These are phyloP conservation scores for Acanthornis magna DNA, from an alignment of 2,797 vertebrate species.

Conservation along the genomic window DNA sequence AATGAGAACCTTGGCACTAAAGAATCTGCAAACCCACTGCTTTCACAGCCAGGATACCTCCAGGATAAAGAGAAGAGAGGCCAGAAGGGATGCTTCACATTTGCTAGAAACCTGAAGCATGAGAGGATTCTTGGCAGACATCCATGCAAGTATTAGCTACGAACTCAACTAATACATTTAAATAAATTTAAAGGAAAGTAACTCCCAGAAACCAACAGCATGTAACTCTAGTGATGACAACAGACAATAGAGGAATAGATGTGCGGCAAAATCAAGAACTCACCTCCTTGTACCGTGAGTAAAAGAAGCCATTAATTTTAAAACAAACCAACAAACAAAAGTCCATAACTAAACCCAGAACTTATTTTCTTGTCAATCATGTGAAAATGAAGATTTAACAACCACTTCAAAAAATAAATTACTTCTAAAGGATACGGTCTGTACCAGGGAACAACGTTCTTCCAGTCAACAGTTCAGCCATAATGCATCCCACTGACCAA, in stretches of 20 bases:
- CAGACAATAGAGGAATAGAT: background rate
- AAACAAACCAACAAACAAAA: background rate
- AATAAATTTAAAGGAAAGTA: background rate
- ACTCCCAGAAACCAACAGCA: background rate
- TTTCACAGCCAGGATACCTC: background rate
- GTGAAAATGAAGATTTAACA: background rate
- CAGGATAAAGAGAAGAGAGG: background rate
- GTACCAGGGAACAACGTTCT: constrained; percentile 96
- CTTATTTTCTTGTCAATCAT: background rate
- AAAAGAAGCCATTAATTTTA: background rate
- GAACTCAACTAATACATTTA: background rate
- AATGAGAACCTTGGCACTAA: background rate
- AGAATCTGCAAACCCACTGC: background rate
- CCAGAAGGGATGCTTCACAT: background rate
- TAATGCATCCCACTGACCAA: constrained; percentile 99
- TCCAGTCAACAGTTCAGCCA: constrained; percentile 97
- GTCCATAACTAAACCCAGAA: background rate
- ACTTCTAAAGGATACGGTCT: constrained; percentile 94
- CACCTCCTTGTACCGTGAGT: background rate
- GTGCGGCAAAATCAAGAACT: background rate
- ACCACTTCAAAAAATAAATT: background rate
- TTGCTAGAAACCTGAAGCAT: background rate
- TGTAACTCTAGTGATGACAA: background rate
- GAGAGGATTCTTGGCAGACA: background rate
- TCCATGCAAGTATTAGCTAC: background rate